Base-by-base conservation (phyloP, 2,888 invertebrate genomes). In the Diadromus collaris region DNA sequence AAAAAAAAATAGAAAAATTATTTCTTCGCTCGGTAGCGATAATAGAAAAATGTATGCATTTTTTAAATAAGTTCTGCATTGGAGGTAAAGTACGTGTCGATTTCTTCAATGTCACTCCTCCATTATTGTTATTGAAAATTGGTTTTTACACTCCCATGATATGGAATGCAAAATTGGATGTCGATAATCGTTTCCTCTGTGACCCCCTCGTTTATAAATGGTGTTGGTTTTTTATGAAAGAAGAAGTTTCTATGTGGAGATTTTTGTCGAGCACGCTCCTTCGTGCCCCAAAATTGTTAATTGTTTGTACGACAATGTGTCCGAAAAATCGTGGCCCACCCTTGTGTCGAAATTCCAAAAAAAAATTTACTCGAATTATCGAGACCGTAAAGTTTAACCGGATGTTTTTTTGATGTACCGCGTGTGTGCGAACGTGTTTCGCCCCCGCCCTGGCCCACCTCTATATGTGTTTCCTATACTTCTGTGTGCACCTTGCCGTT, bases 401-500 rank as follows among this genome's bases (percentile, higher is more conserved):
- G 38, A 41, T 32, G 73, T 16, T 56, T 56, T 46, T 48, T n/a
- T n/a, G n/a, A 56, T 68, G 56, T 58, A 48, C n/a, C 29, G 76
- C 61, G 80, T 81, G 81, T 78, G 80, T 82, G 83, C 79, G 81
- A 81, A 82, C 82, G 80, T 80, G 82, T 83, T 83, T 82, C 81
- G 80, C 82, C 69, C 68, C 29, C 54, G 64, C 78, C 69, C 71
- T 80, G 76, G 76, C 78, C 81, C 78, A 82, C 79, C 83, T 81
- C 83, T 83, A 81, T 79, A 73, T 83, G 83, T 83, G 76, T 81
- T 80, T 81, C 81, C 78, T 80, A 83, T 79, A 71, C 80, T 60
- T 79, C 82, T 79, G 83, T 83, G 83, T 83, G 83, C 81, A 81
- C 83, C 82, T 81, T 83, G 73, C 81, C 83, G 82, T 82, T 83